A percentile compares a stretch with the other conserved stretches of the same genome.
Evolutionary conservation across 2,113 vertebrate species (phyloP).

Genomic region (rat (Rattus norvegicus)): DNA sequence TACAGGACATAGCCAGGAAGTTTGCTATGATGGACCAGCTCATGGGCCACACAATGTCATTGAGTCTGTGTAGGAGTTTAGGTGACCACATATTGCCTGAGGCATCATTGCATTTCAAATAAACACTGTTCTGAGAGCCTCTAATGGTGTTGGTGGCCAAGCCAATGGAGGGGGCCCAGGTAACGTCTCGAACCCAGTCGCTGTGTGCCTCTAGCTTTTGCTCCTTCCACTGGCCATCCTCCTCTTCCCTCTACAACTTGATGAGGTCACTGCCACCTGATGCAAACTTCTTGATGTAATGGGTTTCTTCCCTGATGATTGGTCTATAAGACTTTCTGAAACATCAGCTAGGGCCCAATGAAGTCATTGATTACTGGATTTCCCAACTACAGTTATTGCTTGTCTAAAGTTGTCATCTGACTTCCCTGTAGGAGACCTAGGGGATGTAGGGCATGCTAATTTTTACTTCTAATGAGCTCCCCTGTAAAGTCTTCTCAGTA

Average conservation of each 20-base stretch:
- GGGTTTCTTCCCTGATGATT: conserved; percentile 94
- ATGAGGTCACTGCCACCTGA: conserved; percentile 97
- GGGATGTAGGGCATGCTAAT: not conserved
- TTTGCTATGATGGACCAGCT: conserved; percentile 99
- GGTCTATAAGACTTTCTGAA: conserved; percentile 95
- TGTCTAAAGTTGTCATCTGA: conserved; percentile 24
- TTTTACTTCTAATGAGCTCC: conserved; percentile 1
- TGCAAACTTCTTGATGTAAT: conserved; percentile 96
- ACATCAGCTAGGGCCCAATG: conserved; percentile 95
- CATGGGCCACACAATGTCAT: conserved; percentile 98
- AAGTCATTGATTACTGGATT: not conserved
- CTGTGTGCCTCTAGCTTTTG: conserved; percentile 98
- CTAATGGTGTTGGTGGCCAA: conserved; percentile 98
- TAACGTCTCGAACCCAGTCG: conserved; percentile 98
- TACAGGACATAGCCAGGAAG: conserved; percentile 96
- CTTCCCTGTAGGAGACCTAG: not conserved
- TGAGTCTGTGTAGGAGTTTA: conserved; percentile 97
- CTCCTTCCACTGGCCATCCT: conserved; percentile 94
- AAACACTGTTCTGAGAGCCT: conserved; percentile 98
- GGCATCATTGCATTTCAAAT: conserved; percentile 96
- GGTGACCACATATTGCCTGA: conserved; percentile 94
- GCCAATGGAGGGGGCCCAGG: conserved; percentile 98
- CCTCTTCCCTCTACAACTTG: conserved; percentile 97
- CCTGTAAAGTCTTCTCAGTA: not conserved
- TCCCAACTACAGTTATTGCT: not conserved